Base-by-base conservation (phyloP, 2,797 vertebrate genomes). In the Varecia variegata region DNA sequence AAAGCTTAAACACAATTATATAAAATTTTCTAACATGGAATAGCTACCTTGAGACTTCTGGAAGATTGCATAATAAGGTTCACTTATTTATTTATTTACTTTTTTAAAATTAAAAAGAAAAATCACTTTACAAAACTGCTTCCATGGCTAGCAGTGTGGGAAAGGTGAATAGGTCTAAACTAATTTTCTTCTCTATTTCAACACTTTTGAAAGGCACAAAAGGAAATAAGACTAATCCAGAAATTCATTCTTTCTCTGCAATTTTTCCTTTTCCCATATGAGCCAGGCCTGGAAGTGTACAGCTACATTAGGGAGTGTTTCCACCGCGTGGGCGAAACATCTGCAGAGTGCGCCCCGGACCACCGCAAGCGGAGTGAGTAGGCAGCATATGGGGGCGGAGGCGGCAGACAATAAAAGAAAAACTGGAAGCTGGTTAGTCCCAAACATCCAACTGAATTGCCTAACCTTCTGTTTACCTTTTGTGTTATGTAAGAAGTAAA, bases 271-370 rank as follows among this genome's bases (percentile, higher is more conserved):
- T 98, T 94, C 97, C 94, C 97, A 89, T 5, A 14, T 74, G 84
- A 83, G 93, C 70, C 38, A 58, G 71, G 60, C 85, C 76, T 85
- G 82, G 67, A 96, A 94, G 90, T 43, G 58, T 30, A 56, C 65
- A 93, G 88, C 95, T 90, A 52, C 94, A 93, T 94, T 74, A 96
- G 97, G 95, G 93, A 96, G 90, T 77, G 96, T 84, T 86, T 97
- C 68, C 89, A 96, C 84, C 96, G 97, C 97, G 96, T 96, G 96
- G 97, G 97, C 96, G 96, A 92, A 96, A 98, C 98, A 98, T 97
- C 98, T 98, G 97, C 92, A 83, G 52, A 38, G 32, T 8, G 40
- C 85, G 17, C 40, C 38, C 17, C 38, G 96, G 96, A 93, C 80
- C 97, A 98, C 94, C 43, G 9, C 38, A 93, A 96, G 68, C 54